Evolutionary conservation across 2,113 vertebrate genomes (phyloP), one percentile per base, ranked within the genome.

Genomic region (Haemorhous mexicanus): DNA sequence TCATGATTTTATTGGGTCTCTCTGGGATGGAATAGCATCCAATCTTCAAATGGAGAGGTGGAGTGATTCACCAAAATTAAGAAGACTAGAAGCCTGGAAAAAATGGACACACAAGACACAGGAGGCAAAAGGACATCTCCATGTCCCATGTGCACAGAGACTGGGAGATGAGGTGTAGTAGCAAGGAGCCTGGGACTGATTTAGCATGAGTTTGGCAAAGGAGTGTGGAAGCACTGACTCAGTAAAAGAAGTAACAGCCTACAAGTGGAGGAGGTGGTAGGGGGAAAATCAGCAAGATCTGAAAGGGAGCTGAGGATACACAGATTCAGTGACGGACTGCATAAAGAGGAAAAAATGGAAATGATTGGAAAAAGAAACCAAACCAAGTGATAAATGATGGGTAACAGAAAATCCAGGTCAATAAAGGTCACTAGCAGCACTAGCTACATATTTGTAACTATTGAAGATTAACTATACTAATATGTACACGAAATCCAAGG

Each of bases 241-340:
- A 93, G 62, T 90, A 80, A 76, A 79, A 83, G 70, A 91, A 90
- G 56, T 46, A 96, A 90, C 89, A 96, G 80, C 84, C 84, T 81
- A 87, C 61, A 66, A 88, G 63, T 74, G 72, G 90, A 93, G 92
- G 88, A 88, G 63, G 92, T 93, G 79, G 72, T 43, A 92, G 59
- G 39, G 63, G 68, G 50, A 67, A 93, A 90, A 93, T 66, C 64
- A 86, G 63, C 30, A 77, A 90, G 76, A 82, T 56, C 62, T 79
- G 35, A 56, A 82, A 82, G 89, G 28, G 39, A 76, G 37, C 22
- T 90, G 55, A 90, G n/a, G 32, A 46, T 79, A 86, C 41, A 68
- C 22, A 86, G 23, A 58, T 63, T 62, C 83, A 69, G 53, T 66
- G 67, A 62, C 33, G 28, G 75, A 56, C 22, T 50, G 18, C 41